Conservation (phyloP, 2,797 vertebrate species). For the Ciconia nigra region DNA sequence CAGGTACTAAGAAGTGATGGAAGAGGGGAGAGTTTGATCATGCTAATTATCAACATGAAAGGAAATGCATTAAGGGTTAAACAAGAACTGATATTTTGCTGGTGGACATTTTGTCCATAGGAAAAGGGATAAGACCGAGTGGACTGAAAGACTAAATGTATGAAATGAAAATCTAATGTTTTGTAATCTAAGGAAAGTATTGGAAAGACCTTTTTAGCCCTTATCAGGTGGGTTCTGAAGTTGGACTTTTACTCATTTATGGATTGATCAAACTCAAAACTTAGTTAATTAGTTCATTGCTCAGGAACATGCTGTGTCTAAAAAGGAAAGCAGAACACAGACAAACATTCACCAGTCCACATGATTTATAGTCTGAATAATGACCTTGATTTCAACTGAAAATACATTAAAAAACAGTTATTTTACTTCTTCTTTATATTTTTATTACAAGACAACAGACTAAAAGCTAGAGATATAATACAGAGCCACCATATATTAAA, state of each 20-base stretch:
- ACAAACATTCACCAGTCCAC: background rate
- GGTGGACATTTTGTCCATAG: background rate
- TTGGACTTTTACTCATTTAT: background rate
- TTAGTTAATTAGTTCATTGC: background rate
- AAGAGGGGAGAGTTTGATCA: background rate
- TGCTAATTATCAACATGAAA: background rate
- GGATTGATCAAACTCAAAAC: background rate
- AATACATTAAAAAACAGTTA: background rate
- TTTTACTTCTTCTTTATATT: background rate
- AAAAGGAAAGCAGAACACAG: background rate
- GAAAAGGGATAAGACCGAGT: background rate
- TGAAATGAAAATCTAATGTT: background rate
- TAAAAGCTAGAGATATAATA: background rate
- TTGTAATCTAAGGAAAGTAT: background rate
- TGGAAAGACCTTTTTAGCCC: background rate
- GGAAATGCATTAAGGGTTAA: background rate
- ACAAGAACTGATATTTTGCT: background rate
- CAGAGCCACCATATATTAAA: background rate
- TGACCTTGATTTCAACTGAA: background rate
- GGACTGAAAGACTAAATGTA: background rate
- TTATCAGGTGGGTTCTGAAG: background rate
- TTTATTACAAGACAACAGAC: background rate
- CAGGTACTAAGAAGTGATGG: background rate
- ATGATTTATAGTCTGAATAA: background rate
- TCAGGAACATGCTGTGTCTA: background rate